phyloP scores from a whole-genome alignment of 2,888 invertebrate species.

The Rotaria macrura region DNA sequence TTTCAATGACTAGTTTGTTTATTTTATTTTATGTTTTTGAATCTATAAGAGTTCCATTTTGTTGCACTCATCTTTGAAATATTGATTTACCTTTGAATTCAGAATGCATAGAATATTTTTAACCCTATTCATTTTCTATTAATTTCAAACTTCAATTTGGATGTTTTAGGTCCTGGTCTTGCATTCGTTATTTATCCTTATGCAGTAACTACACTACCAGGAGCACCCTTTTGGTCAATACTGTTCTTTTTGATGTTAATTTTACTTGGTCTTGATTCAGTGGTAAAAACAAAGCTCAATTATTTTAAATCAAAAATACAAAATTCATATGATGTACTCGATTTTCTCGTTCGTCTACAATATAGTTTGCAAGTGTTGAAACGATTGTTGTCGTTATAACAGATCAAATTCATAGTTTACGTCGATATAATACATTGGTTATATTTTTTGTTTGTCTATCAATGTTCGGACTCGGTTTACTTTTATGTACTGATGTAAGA shows the following conservation, averaged over 20 bases:
- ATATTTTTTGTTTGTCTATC: constrained; percentile 1
- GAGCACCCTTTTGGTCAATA: constrained; percentile 30
- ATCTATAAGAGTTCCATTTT: too few relatives aligned
- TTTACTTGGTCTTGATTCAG: constrained; percentile 28
- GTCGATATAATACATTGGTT: constrained; percentile 22
- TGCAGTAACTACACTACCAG: constrained; percentile 30
- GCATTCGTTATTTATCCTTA: constrained; percentile 33
- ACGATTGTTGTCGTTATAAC: constrained; percentile 23
- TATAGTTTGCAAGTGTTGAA: constrained; percentile 33
- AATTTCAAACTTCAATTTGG: too few relatives aligned
- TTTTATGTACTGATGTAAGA: constrained; percentile 28
- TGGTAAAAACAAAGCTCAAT: constrained; percentile 1
- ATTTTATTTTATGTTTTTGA: too few relatives aligned
- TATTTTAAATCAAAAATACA: too few relatives aligned
- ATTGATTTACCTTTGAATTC: too few relatives aligned
- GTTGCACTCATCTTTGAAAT: too few relatives aligned
- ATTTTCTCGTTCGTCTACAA: too few relatives aligned
- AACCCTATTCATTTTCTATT: too few relatives aligned
- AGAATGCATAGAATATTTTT: too few relatives aligned
- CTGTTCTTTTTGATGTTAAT: constrained; percentile 32
- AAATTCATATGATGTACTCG: too few relatives aligned
- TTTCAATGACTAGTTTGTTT: too few relatives aligned
- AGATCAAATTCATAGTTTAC: constrained; percentile 23
- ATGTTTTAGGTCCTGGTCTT: constrained; percentile 28
- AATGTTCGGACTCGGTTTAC: constrained; percentile 24